These are phyloP conservation scores for Catostomus latipinnis DNA, from an alignment of 2,797 vertebrate species.

Conservation along the genomic window DNA sequence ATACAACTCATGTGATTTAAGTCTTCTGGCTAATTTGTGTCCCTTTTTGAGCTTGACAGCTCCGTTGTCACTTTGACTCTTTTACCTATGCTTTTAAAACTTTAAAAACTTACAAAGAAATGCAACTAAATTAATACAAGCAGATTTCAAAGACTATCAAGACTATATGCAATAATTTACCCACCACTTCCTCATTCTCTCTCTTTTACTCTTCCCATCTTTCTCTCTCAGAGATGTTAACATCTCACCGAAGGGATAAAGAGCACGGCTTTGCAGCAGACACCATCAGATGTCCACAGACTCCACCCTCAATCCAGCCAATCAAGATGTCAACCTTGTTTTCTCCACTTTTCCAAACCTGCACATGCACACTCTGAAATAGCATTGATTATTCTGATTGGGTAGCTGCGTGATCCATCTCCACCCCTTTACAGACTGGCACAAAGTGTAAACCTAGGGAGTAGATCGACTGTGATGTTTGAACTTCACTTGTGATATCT, in stretches of 20 bases:
- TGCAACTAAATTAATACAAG: too few species aligned
- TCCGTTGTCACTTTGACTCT: too few species aligned
- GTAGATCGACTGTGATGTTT: constrained; percentile 8
- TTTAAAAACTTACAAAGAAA: too few species aligned
- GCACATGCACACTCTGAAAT: constrained; percentile 47
- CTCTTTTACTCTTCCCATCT: not conserved
- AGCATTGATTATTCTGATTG: not conserved
- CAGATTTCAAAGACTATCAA: too few species aligned
- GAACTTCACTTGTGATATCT: constrained; percentile 23
- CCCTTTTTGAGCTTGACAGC: too few species aligned
- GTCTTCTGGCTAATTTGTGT: too few species aligned
- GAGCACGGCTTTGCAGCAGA: constrained; percentile 65
- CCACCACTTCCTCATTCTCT: not conserved
- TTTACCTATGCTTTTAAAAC: too few species aligned
- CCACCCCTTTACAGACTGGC: constrained; percentile 46
- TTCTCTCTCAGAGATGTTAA: constrained; percentile 69
- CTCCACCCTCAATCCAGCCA: constrained; percentile 57
- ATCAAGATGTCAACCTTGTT: constrained; percentile 57
- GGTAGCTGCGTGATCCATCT: constrained; percentile 37
- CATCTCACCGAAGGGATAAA: constrained; percentile 63
- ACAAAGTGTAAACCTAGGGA: constrained; percentile 7
- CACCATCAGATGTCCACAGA: constrained; percentile 64
- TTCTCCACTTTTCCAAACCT: constrained; percentile 45
- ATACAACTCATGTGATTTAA: too few species aligned
- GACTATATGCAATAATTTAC: not conserved